A percentile compares a stretch with the other conserved stretches of the same genome.
Evolutionary conservation across 2,888 invertebrate genomes (phyloP).

Genomic region (Andrena bicolor): DNA sequence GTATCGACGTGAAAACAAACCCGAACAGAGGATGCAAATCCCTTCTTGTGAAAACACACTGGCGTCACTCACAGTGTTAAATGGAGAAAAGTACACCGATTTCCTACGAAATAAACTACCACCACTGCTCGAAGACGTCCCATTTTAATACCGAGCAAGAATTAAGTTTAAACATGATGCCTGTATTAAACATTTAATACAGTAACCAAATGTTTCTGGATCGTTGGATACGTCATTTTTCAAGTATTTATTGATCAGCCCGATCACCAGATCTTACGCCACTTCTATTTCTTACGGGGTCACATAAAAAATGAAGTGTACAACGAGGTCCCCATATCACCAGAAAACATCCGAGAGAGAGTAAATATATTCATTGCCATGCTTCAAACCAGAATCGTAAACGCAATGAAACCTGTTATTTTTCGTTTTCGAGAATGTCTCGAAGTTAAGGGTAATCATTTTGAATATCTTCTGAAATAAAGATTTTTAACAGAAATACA

Average conservation of each 20-base stretch:
- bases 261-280: background rate
- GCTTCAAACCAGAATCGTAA: constrained; percentile 6
- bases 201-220: no score
- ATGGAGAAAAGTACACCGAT: no score
- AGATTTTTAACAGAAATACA: background rate
- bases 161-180: no score
- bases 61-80: no score
- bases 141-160: no score
- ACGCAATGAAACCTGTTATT: constrained; percentile 1
- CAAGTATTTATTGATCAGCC: constrained; percentile 1
- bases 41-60: no score
- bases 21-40: no score
- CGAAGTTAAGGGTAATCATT: constrained; percentile 9
- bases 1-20: no score
- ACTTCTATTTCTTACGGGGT: background rate
- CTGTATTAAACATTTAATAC: no score
- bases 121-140: no score
- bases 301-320: constrained; percentile 7
- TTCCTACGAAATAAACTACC: no score
- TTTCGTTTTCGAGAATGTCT: constrained; percentile 12
- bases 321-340: background rate
- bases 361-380: constrained; percentile 4
- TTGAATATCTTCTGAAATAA: constrained; percentile 7
- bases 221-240: no score
- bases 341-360: constrained; percentile 6